Evolutionary conservation across 2,888 invertebrate genomes (phyloP), one percentile per base, ranked within the genome.

Genomic region (Phengaris arion): DNA sequence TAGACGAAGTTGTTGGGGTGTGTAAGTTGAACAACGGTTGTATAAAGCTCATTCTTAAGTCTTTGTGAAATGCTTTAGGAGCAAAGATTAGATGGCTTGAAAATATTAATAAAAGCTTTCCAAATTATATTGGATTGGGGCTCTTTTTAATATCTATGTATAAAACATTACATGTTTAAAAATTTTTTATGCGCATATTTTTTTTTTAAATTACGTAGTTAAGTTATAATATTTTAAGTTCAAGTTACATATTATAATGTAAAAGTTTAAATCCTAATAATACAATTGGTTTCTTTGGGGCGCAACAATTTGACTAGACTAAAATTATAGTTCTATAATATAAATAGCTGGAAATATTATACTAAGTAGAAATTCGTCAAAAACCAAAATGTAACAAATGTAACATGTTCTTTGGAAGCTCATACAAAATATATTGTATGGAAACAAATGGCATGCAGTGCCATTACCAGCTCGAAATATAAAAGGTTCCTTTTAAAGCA

Each of bases 401-500:
- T 64, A 64, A 64, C 64, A 64, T 12, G 64, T 64, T 35, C 0
- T 64, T 64, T 13, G 64, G 64, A 6, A 6, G 35, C 64, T 64
- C 64, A 64, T 64, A 35, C 13, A 64, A 64, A 48, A 22, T 70
- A 70, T 70, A 70, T 52, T 54, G 72, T 72, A 72, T 72, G 54
- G 72, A 72, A 72, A 72, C 72, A 72, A 52, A 52, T 51, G 52
- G 52, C 52, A 22, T 72, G 54, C 8, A 12, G 51, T 72, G 70
- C 48, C 72, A 72, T 72, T 72, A 72, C 48, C 52, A 52, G 15
- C 51, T 22, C 54, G 52, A 54, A 72, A 52, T 22, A 70, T 70
- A 52, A 72, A 52, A 72, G 72, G 72, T 72, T 35, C 54, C 72
- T 72, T 72, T 72, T 72, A 72, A 52, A 52, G 72, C 72, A 52